A percentile compares a stretch with the other conserved stretches of the same genome.
These are phyloP conservation scores for Acanthurus lineatus DNA, from an alignment of 2,797 vertebrate species.

Conservation along the genomic window DNA sequence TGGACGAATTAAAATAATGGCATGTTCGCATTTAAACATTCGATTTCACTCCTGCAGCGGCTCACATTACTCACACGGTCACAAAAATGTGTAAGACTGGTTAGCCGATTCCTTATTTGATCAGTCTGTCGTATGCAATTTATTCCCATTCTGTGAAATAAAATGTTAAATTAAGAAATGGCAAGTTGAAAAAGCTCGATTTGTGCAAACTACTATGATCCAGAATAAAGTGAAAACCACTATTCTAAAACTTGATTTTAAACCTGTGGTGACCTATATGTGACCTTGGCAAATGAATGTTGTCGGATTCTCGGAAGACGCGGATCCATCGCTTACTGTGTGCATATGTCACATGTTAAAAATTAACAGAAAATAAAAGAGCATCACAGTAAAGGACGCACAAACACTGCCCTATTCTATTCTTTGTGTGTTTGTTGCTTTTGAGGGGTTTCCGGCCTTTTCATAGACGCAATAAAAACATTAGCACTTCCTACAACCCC, in stretches of 20 bases:
- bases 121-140: too few relatives aligned
- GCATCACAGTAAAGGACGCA: constrained; percentile 20
- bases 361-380: constrained; percentile 59
- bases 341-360: constrained; percentile 57
- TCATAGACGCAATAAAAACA: constrained; percentile 81
- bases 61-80: too few relatives aligned
- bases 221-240: too few relatives aligned
- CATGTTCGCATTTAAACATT: neutral
- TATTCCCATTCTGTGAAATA: too few relatives aligned
- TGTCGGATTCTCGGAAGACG: constrained; percentile 40
- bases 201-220: too few relatives aligned
- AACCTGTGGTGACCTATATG: constrained; percentile 41
- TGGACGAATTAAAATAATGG: neutral
- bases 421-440: constrained; percentile 70
- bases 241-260: constrained; percentile 30
- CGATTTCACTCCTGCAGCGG: too few relatives aligned
- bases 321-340: constrained; percentile 68
- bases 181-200: too few relatives aligned
- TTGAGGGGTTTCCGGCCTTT: constrained; percentile 83
- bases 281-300: constrained; percentile 48
- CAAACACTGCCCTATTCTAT: constrained; percentile 47
- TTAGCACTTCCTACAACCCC: constrained; percentile 62
- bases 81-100: too few relatives aligned
- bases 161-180: too few relatives aligned
- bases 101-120: too few relatives aligned